Conservation (phyloP, 1,140 invertebrate species). For the Megathymus violae region DNA sequence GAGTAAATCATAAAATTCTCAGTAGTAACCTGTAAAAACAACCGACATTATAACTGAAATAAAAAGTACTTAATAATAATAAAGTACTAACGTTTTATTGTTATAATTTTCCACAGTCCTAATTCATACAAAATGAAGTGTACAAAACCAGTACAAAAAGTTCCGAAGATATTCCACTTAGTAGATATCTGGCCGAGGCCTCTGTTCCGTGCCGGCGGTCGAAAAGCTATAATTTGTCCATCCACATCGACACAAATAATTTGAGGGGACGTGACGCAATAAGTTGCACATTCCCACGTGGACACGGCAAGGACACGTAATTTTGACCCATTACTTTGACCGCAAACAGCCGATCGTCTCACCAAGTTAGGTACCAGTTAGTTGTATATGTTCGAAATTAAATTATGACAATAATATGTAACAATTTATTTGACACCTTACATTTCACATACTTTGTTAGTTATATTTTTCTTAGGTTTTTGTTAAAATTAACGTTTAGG, state of each 20-base stretch:
- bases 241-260: slow-evolving; percentile 73
- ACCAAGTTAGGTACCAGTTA: slow-evolving; percentile 41
- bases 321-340: slow-evolving; percentile 77
- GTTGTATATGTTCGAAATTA: neutral
- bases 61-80: too few species aligned
- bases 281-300: slow-evolving; percentile 70
- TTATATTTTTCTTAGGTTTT: too few species aligned
- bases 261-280: slow-evolving; percentile 69
- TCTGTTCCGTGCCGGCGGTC: slow-evolving; percentile 48
- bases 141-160: slow-evolving; percentile 36
- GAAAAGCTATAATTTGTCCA: slow-evolving; percentile 78
- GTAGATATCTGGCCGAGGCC: slow-evolving; percentile 36
- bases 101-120: slow-evolving; percentile 11
- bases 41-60: too few species aligned
- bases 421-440: too few species aligned
- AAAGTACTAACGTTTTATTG: slow-evolving; percentile 12
- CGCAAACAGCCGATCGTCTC: slow-evolving; percentile 63
- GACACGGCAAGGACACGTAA: slow-evolving; percentile 72
- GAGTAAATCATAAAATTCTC: too few species aligned
- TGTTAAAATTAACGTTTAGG: too few species aligned
- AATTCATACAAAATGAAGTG: slow-evolving; percentile 14
- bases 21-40: too few species aligned
- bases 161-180: slow-evolving; percentile 51
- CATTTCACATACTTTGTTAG: too few species aligned
- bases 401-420: too few species aligned